A percentile compares a stretch with the other conserved stretches of the same genome.
phyloP scores from a whole-genome alignment of 2,888 invertebrate species.

The Macrophya annulata region DNA sequence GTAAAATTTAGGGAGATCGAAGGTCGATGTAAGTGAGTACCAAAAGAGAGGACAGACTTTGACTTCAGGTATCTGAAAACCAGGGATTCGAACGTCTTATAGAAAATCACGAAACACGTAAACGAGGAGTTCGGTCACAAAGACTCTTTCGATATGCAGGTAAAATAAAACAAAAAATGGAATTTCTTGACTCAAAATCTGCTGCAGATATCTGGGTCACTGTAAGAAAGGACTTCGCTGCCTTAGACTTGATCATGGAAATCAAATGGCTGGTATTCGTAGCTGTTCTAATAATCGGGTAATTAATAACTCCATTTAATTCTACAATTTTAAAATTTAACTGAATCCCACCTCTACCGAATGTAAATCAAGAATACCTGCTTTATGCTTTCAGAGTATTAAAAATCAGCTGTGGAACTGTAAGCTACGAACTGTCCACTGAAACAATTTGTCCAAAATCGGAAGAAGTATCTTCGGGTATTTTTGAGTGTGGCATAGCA shows the following conservation, averaged over 20 bases:
- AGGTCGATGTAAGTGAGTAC: neutral
- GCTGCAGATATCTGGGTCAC: neutral
- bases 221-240: neutral
- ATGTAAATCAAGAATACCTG: neutral
- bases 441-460: slow-evolving; percentile 29
- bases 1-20: slow-evolving; percentile 1
- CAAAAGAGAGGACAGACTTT: neutral
- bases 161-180: neutral
- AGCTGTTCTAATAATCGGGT: neutral
- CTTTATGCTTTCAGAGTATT: neutral
- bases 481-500: slow-evolving; percentile 25
- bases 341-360: neutral
- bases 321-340: neutral
- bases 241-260: slow-evolving; percentile 33
- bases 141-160: neutral
- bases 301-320: neutral
- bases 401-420: neutral
- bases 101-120: neutral
- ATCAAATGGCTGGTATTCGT: slow-evolving; percentile 26
- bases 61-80: slow-evolving; percentile 9
- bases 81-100: neutral
- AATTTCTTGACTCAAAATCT: neutral
- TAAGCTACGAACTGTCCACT: neutral
- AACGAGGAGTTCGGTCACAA: neutral
- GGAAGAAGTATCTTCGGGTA: neutral